phyloP scores from a whole-genome alignment of 2,113 vertebrate species.

The Scomber colias region DNA sequence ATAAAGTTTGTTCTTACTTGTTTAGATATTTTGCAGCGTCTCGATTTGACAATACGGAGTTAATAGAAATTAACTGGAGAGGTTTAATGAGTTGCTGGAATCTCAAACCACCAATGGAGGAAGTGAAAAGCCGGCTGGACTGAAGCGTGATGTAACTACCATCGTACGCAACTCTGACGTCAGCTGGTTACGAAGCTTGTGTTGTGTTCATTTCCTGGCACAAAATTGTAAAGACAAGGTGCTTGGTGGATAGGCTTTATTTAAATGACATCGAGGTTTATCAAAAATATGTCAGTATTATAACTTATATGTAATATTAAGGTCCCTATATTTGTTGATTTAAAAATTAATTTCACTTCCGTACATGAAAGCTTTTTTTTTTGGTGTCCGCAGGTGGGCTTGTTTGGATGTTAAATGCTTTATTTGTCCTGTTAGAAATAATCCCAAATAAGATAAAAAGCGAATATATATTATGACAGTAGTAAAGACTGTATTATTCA shows the following conservation, averaged over 20 bases:
- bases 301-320: not conserved
- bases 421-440: not conserved
- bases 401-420: not conserved
- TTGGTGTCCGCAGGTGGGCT: no score
- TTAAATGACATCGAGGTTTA: no score
- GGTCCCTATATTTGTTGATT: no score
- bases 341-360: not conserved
- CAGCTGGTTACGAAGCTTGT: not conserved
- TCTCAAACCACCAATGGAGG: not conserved
- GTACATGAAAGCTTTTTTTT: not conserved
- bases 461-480: no score
- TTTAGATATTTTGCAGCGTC: not conserved
- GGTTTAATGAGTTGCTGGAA: fast-evolving
- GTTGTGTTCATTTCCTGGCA: fast-evolving
- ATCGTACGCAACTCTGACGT: constrained; percentile 13
- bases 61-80: not conserved
- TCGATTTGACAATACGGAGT: not conserved
- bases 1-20: constrained; percentile 49
- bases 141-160: constrained; percentile 30
- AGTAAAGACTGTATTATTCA: no score
- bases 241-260: fast-evolving
- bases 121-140: constrained; percentile 39
- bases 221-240: not conserved
- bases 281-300: not conserved
- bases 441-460: no score